Percentiles rank a stretch among this genome's conserved stretches.
Conservation (phyloP, 2,888 invertebrate genomes). For the Sinodicranocentrus sp. region DNA sequence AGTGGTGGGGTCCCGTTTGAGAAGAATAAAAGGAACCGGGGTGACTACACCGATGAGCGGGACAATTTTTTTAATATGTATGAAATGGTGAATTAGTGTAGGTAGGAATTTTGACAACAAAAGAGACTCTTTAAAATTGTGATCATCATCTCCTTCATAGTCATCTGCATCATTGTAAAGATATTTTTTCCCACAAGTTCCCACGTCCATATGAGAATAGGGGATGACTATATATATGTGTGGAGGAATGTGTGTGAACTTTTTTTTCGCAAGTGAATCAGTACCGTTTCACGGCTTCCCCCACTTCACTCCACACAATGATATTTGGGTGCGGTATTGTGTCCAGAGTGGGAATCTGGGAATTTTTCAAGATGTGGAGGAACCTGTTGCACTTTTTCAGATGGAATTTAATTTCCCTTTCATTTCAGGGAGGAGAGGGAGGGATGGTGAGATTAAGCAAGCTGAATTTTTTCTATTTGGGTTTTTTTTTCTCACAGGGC, state of each 20-base stretch:
- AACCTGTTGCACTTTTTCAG: constrained; percentile 51
- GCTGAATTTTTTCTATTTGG: neutral
- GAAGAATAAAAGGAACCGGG: too few species aligned
- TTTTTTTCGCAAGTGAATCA: constrained; percentile 33
- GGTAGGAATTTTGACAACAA: neutral
- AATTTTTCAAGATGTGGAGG: constrained; percentile 8
- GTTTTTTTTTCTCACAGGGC: constrained; percentile 25
- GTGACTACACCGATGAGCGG: too few species aligned
- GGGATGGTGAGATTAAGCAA: neutral
- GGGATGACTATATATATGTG: neutral
- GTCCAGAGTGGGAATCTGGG: constrained; percentile 13
- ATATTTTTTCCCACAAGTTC: constrained; percentile 75
- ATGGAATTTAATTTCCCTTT: constrained; percentile 19
- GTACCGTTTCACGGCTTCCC: constrained; percentile 1
- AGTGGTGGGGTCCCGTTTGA: too few species aligned
- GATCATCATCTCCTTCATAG: constrained; percentile 9
- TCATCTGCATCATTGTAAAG: constrained; percentile 57
- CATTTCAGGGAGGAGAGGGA: constrained; percentile 7
- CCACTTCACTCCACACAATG: neutral
- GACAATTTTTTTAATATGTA: neutral
- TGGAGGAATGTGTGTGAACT: constrained; percentile 55
- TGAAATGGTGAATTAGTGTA: neutral
- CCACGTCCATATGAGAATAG: constrained; percentile 24
- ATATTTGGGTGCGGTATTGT: neutral
- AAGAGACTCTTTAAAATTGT: neutral